Base-by-base conservation (phyloP, 1,140 invertebrate species). In the Chrysomallon squamiferum region DNA sequence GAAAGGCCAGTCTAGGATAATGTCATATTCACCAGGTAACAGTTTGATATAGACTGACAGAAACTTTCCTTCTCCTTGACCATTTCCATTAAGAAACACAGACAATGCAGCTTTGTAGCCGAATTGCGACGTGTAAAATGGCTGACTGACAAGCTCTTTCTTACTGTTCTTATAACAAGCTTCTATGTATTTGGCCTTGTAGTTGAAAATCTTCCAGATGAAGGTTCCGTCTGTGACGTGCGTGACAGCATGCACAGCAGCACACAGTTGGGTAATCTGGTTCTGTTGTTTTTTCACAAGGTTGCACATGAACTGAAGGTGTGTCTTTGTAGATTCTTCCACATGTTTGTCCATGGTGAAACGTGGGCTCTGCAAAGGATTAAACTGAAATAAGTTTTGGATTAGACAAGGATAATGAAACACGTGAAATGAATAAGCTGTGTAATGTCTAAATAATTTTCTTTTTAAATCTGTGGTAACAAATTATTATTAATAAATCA, bases 11-110 rank as follows among this genome's bases (percentile, higher is more conserved):
- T 93, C 91, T 0, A 98, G 87, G 5, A 97, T 87, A 0, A 94
- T 93, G 85, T 98, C 95, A 85, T 95, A 97, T 77, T 98, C 95
- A 3, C 96, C 96, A 0, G 93, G 94, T 47, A 97, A 86, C 52
- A 98, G 92, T 84, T 96, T 96, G 63, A 97, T 96, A 86, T 97
- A 98, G 29, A 96, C 91, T 0, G 95, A 97, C 68, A 97, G 89
- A 83, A 96, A 95, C 66, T 91, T 93, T 3, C 91, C 91, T 83
- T 97, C 95, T 25, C 95, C 95, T 4, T 94, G 93, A 13, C 96
- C 95, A 78, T 97, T 97, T 69, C 96, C 96, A 83, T 96, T 96
- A 41, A 96, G 88, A 85, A 96, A 97, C 57, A 96, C 89, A 2
- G 95, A 96, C 22, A 94, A 95, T 89, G 95, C 87, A 74, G 97